Evolutionary conservation across 2,888 invertebrate species (phyloP).

Genomic region (Clivina fossor): DNA sequence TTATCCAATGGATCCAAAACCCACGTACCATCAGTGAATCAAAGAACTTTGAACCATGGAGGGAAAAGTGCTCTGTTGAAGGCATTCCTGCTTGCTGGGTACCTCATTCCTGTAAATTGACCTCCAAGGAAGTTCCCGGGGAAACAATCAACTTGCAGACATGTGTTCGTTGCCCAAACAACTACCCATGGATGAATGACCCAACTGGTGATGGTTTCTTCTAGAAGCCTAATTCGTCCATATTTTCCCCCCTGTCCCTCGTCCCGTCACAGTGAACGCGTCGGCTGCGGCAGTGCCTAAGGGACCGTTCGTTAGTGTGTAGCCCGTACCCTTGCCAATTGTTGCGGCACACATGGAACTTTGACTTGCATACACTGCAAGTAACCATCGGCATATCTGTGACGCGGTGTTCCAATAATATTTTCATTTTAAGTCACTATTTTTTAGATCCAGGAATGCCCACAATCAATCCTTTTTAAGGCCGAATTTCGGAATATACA

Average conservation of each 20-base stretch:
- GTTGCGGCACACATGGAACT: conserved; percentile 19
- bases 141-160: conserved; percentile 93
- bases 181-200: conserved; percentile 94
- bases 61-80: conserved; percentile 90
- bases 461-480: too few species aligned
- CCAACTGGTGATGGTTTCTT: conserved; percentile 88
- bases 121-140: conserved; percentile 90
- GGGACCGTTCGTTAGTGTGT: conserved; percentile 37
- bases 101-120: conserved; percentile 87
- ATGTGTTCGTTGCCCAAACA: conserved; percentile 89
- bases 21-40: conserved; percentile 81
- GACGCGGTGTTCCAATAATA: conserved; percentile 13
- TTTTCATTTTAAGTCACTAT: conserved; percentile 11
- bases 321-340: conserved; percentile 28
- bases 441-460: too few species aligned
- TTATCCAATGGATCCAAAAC: conserved; percentile 94
- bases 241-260: conserved; percentile 40
- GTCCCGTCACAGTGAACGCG: conserved; percentile 44
- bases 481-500: too few species aligned
- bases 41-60: conserved; percentile 92
- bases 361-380: conserved; percentile 8
- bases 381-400: conserved; percentile 10
- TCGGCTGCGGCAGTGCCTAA: conserved; percentile 43
- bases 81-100: conserved; percentile 83
- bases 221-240: conserved; percentile 57